Evolutionary conservation across 1,140 invertebrate genomes (phyloP).

Genomic region (Sminthurinus signatus): DNA sequence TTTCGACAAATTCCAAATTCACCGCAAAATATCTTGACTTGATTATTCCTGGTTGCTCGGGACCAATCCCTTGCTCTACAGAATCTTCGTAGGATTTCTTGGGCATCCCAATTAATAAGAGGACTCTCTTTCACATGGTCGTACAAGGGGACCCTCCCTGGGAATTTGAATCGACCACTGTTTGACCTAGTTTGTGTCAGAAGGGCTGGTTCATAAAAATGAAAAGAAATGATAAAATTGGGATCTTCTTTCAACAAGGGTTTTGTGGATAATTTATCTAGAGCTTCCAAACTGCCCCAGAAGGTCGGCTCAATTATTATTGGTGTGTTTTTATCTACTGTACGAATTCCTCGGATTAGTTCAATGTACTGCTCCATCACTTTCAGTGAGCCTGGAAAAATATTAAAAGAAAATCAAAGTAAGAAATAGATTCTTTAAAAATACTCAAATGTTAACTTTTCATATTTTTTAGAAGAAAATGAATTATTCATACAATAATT

Average conservation of each 20-base stretch:
- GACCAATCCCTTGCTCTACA: slow-evolving; percentile 9
- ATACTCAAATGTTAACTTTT: no score
- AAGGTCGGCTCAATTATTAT: slow-evolving; percentile 30
- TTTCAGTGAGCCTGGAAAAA: slow-evolving; percentile 8
- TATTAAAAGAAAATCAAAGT: no score
- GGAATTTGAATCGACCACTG: slow-evolving; percentile 13
- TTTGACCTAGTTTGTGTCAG: slow-evolving; percentile 18
- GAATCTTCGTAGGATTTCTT: slow-evolving; percentile 1
- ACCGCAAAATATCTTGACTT: slow-evolving; percentile 20
- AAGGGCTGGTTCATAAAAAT: slow-evolving; percentile 28
- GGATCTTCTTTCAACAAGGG: slow-evolving; percentile 7
- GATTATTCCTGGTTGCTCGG: background rate
- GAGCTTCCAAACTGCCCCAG: slow-evolving; percentile 17
- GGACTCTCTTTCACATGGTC: slow-evolving; percentile 4
- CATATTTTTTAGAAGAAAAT: no score
- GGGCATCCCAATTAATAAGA: slow-evolving; percentile 14
- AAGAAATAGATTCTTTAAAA: no score
- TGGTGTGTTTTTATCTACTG: slow-evolving; percentile 14
- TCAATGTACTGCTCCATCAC: background rate
- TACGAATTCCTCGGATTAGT: slow-evolving; percentile 13
- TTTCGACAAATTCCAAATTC: slow-evolving; percentile 33
- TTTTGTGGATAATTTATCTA: slow-evolving; percentile 10
- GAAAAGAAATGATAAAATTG: slow-evolving; percentile 26
- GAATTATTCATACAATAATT: no score
- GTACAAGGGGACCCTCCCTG: slow-evolving; percentile 15